phyloP scores from a whole-genome alignment of 2,888 invertebrate genomes.

The Apamea sordens region DNA sequence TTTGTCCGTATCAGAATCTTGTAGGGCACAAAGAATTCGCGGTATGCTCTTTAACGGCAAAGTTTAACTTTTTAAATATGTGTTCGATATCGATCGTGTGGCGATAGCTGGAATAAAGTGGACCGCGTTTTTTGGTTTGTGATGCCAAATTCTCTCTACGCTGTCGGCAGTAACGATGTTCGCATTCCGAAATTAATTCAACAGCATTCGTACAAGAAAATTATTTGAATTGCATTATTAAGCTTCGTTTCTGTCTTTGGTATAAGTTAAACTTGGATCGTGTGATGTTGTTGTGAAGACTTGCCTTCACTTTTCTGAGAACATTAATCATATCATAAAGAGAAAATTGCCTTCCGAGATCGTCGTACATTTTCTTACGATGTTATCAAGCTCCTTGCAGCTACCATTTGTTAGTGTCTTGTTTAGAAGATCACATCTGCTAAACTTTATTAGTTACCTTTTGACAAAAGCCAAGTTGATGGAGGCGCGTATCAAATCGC shows the following conservation, averaged over 20 bases:
- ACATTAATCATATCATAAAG: conserved; percentile 78
- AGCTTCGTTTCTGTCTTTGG: conserved; percentile 48
- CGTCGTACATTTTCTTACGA: conserved; percentile 76
- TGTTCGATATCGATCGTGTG: conserved; percentile 85
- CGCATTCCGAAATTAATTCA: conserved; percentile 78
- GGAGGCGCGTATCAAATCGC: conserved; percentile 90
- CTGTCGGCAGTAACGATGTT: conserved; percentile 76
- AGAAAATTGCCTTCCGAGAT: conserved; percentile 78
- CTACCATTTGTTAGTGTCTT: conserved; percentile 88
- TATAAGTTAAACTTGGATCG: conserved; percentile 14
- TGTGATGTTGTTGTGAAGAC: conserved; percentile 33
- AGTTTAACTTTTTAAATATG: conserved; percentile 79
- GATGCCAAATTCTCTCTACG: conserved; percentile 78
- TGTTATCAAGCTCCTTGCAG: conserved; percentile 77
- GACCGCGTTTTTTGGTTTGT: conserved; percentile 74
- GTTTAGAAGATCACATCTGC: conserved; percentile 90
- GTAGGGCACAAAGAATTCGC: conserved; percentile 80
- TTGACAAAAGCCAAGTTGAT: conserved; percentile 87
- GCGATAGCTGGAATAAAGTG: conserved; percentile 84
- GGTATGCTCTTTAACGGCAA: conserved; percentile 79
- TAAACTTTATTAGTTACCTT: conserved; percentile 88
- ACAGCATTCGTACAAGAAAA: conserved; percentile 67
- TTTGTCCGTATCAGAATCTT: conserved; percentile 85
- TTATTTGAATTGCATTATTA: conserved; percentile 69
- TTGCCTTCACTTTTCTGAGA: conserved; percentile 54